Conservation (phyloP, 2,113 vertebrate species). For the Atlantisia rogersi region DNA sequence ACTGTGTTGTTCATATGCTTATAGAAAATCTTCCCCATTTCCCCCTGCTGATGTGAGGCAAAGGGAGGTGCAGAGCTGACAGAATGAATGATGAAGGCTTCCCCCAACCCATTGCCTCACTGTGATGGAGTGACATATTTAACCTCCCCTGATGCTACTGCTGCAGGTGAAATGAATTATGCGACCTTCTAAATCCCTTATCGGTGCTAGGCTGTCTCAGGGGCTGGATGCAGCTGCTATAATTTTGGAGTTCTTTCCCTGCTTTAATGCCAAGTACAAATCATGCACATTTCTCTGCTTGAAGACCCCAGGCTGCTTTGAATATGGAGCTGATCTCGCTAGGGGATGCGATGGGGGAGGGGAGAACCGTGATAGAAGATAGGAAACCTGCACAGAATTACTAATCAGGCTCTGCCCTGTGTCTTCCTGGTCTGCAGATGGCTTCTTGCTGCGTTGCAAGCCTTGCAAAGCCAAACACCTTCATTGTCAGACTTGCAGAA, state of each 20-base stretch:
- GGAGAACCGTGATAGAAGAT: background rate
- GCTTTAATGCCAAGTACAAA: constrained; percentile 64
- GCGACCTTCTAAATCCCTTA: constrained; percentile 49
- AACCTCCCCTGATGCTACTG: constrained; percentile 69
- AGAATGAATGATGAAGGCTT: constrained; percentile 73
- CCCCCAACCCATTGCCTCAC: constrained; percentile 10
- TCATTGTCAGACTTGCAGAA: background rate
- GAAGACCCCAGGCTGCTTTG: constrained; percentile 71
- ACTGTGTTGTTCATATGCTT: constrained; percentile 63
- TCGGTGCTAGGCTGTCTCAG: constrained; percentile 21
- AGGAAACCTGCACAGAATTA: constrained; percentile 59
- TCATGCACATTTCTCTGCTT: constrained; percentile 71
- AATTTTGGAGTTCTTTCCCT: constrained; percentile 53
- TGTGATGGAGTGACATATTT: constrained; percentile 74
- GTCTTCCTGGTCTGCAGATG: constrained; percentile 48
- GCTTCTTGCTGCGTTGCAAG: constrained; percentile 26
- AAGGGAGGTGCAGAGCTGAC: constrained; percentile 57
- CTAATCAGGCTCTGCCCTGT: constrained; percentile 53
- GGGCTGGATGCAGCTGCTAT: constrained; percentile 62
- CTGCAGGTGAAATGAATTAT: constrained; percentile 75
- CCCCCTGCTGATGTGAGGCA: constrained; percentile 5
- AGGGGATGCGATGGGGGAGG: constrained; percentile 33
- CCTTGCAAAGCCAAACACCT: constrained; percentile 37
- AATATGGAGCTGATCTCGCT: constrained; percentile 66
- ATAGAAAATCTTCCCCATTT: constrained; percentile 15